Conservation (phyloP, 2,113 vertebrate species). For the Terrapene triunguis region DNA sequence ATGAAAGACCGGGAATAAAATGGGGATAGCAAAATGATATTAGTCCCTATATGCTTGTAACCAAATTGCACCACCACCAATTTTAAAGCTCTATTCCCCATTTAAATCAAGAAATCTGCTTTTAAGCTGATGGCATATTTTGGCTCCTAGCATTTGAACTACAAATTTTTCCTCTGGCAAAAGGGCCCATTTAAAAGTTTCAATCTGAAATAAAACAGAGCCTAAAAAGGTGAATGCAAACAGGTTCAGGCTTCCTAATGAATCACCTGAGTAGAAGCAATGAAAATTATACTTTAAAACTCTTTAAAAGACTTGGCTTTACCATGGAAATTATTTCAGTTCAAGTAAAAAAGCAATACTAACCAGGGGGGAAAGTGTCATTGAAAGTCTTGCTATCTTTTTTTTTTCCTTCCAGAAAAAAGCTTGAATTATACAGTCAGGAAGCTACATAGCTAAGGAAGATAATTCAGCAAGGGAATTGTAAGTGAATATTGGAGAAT, state of each 20-base stretch:
- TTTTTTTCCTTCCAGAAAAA: conserved; percentile 72
- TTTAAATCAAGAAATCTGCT: not conserved
- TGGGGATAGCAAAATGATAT: not conserved
- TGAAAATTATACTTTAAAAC: conserved; percentile 40
- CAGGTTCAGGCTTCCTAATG: conserved; percentile 43
- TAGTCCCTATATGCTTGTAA: not conserved
- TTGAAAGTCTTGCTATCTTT: conserved; percentile 14
- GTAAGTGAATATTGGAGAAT: conserved; percentile 32
- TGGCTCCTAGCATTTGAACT: conserved; percentile 16
- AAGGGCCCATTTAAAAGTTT: not conserved
- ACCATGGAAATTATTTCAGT: conserved; percentile 36
- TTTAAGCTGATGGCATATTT: not conserved
- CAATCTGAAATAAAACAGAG: not conserved
- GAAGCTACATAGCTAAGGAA: conserved; percentile 70
- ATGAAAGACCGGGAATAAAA: not conserved
- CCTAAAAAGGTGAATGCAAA: conserved; percentile 48
- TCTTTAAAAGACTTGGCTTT: conserved; percentile 45
- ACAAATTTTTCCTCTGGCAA: conserved; percentile 18
- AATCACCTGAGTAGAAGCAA: not conserved
- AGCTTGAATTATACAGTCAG: conserved; percentile 76
- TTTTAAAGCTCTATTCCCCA: not conserved
- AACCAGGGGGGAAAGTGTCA: conserved; percentile 29
- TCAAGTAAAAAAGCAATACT: conserved; percentile 52
- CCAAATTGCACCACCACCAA: not conserved
- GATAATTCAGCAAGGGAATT: conserved; percentile 68